Evolutionary conservation across 2,113 vertebrate species (phyloP).

Genomic region (Protomyctophum bolini): DNA sequence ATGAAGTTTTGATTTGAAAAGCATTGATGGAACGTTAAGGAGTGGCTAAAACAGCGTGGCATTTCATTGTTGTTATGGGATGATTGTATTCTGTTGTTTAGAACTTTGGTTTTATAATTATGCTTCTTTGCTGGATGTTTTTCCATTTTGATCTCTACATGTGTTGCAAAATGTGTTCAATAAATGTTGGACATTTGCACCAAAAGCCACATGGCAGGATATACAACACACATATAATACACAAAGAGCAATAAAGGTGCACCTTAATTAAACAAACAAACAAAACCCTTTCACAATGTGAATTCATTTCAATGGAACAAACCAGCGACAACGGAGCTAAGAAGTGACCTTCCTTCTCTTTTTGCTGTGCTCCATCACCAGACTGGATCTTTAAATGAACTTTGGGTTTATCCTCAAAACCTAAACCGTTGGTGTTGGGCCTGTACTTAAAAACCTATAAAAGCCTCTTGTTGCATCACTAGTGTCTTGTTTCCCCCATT

Average conservation of each 20-base stretch:
- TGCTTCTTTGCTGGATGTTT: not conserved
- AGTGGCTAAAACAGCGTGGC: too few relatives aligned
- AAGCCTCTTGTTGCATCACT: conserved; percentile 8
- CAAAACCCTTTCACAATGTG: conserved; percentile 40
- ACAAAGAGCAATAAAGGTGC: conserved; percentile 41
- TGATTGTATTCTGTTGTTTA: not conserved
- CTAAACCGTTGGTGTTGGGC: conserved; percentile 17
- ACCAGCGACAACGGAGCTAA: conserved; percentile 11
- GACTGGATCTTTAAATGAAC: conserved; percentile 1
- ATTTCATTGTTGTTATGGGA: not conserved
- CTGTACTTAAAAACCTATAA: not conserved
- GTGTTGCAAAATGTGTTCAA: conserved; percentile 12
- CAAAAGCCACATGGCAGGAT: conserved; percentile 18
- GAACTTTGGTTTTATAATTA: not conserved
- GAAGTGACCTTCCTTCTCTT: not conserved
- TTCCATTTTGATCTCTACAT: not conserved
- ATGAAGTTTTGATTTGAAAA: not conserved
- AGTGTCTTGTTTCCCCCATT: not conserved
- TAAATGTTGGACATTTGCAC: not conserved
- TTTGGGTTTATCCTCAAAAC: conserved; percentile 12
- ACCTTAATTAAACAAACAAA: conserved; percentile 37
- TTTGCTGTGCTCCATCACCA: not conserved
- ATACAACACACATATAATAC: not conserved
- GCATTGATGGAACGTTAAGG: not conserved
- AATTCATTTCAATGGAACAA: conserved; percentile 31